These are phyloP conservation scores for Barnardius zonarius DNA, from an alignment of 2,113 vertebrate species.

Conservation along the genomic window DNA sequence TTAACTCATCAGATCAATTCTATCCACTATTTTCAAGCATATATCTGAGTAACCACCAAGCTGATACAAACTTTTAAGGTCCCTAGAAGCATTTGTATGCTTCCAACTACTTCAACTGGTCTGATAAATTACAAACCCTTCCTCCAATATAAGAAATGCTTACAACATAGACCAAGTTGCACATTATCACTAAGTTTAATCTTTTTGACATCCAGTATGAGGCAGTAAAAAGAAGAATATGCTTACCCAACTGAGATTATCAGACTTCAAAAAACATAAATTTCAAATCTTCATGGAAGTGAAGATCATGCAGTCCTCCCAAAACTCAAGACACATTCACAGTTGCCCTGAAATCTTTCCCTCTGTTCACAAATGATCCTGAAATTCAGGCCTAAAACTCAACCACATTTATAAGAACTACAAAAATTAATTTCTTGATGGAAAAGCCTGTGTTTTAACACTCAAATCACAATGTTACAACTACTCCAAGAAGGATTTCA, in stretches of 20 bases:
- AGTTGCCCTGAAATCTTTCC: background rate
- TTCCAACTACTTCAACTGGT: background rate
- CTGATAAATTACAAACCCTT: background rate
- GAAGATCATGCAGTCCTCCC: background rate
- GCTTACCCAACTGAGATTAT: rapidly evolving
- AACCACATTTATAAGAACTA: background rate
- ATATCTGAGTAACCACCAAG: background rate
- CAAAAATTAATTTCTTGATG: background rate
- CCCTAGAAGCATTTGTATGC: background rate
- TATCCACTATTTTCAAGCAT: background rate
- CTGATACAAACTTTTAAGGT: background rate
- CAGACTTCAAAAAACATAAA: background rate
- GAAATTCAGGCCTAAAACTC: background rate
- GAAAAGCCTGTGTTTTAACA: background rate
- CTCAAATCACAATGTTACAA: background rate
- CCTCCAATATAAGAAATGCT: background rate
- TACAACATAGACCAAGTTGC: background rate
- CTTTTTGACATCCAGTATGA: background rate
- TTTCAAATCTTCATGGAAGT: background rate
- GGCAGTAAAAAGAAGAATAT: background rate
- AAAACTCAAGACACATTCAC: background rate
- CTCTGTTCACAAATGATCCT: background rate
- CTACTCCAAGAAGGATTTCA: background rate
- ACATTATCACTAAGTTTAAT: background rate
- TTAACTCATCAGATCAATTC: background rate